Conservation (phyloP, 1,140 invertebrate species). For the Ceratoteleas bidentatus region DNA sequence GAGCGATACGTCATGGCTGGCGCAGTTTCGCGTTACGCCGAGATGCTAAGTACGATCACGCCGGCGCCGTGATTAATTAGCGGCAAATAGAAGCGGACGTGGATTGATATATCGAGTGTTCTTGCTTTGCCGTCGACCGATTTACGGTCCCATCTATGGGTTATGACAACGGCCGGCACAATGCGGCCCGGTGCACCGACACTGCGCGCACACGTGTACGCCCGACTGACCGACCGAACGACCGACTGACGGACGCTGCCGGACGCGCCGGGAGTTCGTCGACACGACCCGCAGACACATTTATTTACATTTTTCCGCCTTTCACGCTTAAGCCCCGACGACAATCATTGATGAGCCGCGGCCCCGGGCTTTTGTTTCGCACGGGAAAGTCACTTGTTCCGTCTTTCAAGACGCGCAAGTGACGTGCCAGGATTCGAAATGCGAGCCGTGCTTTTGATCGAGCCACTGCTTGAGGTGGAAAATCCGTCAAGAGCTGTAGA, state of each 20-base stretch:
- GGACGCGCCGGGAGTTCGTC: conserved; percentile 58
- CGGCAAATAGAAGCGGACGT: conserved; percentile 77
- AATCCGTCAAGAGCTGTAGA: no score
- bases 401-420: no score
- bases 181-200: conserved; percentile 45
- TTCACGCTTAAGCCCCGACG: conserved; percentile 1
- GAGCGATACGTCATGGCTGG: conserved; percentile 70
- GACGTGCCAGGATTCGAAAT: no score
- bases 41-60: conserved; percentile 76
- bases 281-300: conserved; percentile 61
- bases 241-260: conserved; percentile 40
- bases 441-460: conserved; percentile 1
- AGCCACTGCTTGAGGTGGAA: no score
- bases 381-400: no score
- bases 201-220: conserved; percentile 9
- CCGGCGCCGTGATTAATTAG: conserved; percentile 77
- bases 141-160: conserved; percentile 76
- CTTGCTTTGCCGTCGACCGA: conserved; percentile 74
- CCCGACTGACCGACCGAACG: conserved; percentile 42
- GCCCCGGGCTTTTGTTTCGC: no score
- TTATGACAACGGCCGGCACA: conserved; percentile 74
- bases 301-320: conserved; percentile 51
- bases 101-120: conserved; percentile 77
- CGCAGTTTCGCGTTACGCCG: conserved; percentile 52
- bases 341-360: no score